A percentile compares a stretch with the other conserved stretches of the same genome.
phyloP scores from a whole-genome alignment of 2,797 vertebrate species.

The Poliocrania exsul region DNA sequence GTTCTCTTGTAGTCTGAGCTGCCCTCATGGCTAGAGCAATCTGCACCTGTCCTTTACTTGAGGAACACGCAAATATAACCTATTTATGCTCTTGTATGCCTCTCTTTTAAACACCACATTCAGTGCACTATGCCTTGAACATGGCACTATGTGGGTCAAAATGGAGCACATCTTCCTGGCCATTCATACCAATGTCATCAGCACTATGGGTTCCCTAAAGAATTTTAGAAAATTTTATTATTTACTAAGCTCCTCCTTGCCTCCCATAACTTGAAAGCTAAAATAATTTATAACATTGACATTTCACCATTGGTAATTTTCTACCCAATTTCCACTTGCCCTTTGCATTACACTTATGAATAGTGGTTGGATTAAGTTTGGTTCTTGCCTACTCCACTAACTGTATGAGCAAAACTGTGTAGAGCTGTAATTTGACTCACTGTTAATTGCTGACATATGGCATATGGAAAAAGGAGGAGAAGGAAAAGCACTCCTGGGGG shows the following conservation, averaged over 20 bases:
- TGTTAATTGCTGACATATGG: conserved; percentile 62
- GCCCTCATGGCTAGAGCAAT: not conserved
- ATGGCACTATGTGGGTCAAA: rapidly evolving
- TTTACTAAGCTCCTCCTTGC: not conserved
- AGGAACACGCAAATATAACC: not conserved
- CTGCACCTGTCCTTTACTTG: not conserved
- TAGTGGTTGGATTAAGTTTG: conserved; percentile 28
- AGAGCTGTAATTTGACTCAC: conserved; percentile 46
- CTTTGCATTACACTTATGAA: conserved; percentile 29
- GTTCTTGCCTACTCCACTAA: not conserved
- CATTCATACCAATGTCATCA: not conserved
- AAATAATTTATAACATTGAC: conserved; percentile 44
- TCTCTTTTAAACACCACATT: not conserved
- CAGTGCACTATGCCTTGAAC: not conserved
- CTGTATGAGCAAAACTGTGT: conserved; percentile 5
- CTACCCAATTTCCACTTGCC: conserved; percentile 47
- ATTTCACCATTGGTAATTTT: conserved; percentile 47
- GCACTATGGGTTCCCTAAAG: not conserved
- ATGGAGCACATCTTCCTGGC: rapidly evolving
- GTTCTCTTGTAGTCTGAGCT: not conserved
- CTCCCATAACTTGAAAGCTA: not conserved
- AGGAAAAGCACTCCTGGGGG: conserved; percentile 16
- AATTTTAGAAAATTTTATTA: not conserved
- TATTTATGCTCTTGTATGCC: rapidly evolving
- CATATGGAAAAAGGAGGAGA: conserved; percentile 19